A percentile compares a stretch with the other conserved stretches of the same genome.
phyloP scores from a whole-genome alignment of 2,797 vertebrate genomes.

The Miichthys miiuy region DNA sequence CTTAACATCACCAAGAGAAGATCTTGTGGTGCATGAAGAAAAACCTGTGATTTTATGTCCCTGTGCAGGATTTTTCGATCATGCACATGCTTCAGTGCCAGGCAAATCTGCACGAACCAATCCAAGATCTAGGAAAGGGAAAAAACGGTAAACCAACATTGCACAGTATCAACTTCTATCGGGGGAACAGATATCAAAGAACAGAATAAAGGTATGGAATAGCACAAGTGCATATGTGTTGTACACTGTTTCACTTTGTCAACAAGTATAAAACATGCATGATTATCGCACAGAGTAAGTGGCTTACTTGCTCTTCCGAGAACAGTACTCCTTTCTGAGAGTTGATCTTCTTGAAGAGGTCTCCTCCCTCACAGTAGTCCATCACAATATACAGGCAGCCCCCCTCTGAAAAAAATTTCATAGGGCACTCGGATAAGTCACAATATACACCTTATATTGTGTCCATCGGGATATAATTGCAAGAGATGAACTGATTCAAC shows the following conservation, averaged over 20 bases:
- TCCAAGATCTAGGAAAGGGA: slow-evolving; percentile 90
- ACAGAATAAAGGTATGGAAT: background rate
- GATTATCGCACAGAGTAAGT: background rate
- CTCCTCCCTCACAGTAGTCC: slow-evolving; percentile 99
- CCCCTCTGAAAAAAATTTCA: slow-evolving; percentile 85
- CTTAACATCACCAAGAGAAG: background rate
- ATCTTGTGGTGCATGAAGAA: background rate
- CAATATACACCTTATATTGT: background rate
- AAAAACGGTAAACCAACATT: background rate
- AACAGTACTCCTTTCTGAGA: slow-evolving; percentile 94
- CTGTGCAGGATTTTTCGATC: slow-evolving; percentile 98
- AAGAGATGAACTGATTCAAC: background rate
- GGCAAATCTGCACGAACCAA: slow-evolving; percentile 99
- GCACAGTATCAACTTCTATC: background rate
- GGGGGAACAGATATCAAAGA: background rate
- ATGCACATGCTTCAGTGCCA: slow-evolving; percentile 97
- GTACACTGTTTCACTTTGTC: background rate
- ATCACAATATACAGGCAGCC: slow-evolving; percentile 98
- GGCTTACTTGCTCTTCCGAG: slow-evolving; percentile 93
- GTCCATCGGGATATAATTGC: background rate
- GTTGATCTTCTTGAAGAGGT: slow-evolving; percentile 98
- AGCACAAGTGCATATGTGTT: background rate
- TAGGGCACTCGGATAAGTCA: background rate
- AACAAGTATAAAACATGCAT: background rate
- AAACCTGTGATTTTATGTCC: slow-evolving; percentile 99